These are phyloP conservation scores for Camarhynchus parvulus DNA, from an alignment of 2,113 vertebrate genomes.

Conservation along the genomic window DNA sequence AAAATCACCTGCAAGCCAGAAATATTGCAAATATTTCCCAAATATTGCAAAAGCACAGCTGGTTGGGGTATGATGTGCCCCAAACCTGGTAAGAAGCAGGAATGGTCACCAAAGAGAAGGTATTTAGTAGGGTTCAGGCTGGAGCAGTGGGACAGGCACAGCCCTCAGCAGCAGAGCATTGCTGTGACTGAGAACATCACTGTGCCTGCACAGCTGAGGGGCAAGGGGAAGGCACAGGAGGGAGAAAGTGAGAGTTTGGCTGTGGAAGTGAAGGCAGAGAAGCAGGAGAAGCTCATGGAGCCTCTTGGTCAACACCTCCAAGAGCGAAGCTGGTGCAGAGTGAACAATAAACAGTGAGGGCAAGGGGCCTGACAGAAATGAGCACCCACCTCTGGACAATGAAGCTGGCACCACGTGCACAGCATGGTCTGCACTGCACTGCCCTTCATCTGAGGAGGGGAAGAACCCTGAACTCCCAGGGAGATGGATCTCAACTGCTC, in stretches of 20 bases:
- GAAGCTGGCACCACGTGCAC: not conserved
- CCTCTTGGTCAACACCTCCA: not conserved
- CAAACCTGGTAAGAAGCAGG: not conserved
- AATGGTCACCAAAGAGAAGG: not conserved
- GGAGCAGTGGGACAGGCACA: not conserved
- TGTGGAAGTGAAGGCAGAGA: not conserved
- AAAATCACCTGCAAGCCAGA: not conserved
- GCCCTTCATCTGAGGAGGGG: not conserved
- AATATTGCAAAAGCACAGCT: not conserved
- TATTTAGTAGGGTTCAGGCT: not conserved
- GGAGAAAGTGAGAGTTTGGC: not conserved
- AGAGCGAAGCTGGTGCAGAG: not conserved
- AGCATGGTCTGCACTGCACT: not conserved
- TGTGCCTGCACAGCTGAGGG: not conserved
- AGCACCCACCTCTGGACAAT: not conserved
- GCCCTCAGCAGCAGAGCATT: not conserved
- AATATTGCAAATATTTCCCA: not conserved
- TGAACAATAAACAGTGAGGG: fast-evolving
- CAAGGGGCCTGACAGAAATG: not conserved
- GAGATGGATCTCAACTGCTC: not conserved
- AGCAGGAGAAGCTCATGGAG: not conserved
- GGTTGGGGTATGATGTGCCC: fast-evolving
- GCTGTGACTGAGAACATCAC: not conserved
- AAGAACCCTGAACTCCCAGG: not conserved
- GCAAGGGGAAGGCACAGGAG: not conserved